A percentile compares a stretch with the other conserved stretches of the same genome.
These are phyloP conservation scores for Drosophila miranda DNA, from an alignment of 1,140 invertebrate species.

Conservation along the genomic window DNA sequence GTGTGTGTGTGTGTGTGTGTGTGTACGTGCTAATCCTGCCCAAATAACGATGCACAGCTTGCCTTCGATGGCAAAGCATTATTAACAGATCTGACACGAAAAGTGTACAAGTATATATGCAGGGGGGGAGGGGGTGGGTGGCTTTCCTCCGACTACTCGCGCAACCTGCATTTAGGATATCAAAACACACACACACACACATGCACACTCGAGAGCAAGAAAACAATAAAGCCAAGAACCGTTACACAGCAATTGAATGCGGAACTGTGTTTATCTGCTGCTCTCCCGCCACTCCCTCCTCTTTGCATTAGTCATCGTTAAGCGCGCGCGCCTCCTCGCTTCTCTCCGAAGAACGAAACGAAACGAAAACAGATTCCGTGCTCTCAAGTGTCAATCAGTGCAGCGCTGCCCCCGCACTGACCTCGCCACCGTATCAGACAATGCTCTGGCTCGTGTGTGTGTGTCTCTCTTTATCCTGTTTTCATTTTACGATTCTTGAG, in stretches of 20 bases:
- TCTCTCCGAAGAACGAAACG: slow-evolving; percentile 8
- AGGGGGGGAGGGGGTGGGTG: no score
- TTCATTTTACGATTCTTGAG: slow-evolving; percentile 17
- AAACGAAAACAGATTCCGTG: slow-evolving; percentile 28
- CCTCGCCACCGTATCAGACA: not conserved
- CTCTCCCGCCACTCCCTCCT: no score
- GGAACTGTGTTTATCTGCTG: slow-evolving; percentile 14
- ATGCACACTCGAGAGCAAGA: not conserved
- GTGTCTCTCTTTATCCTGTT: slow-evolving; percentile 20
- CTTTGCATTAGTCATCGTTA: slow-evolving; percentile 50
- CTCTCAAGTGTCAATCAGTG: slow-evolving; percentile 65
- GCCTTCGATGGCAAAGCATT: no score
- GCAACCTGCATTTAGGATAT: no score
- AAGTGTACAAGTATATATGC: no score
- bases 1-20: not conserved
- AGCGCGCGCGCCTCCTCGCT: slow-evolving; percentile 11
- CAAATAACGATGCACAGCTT: no score
- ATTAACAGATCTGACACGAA: no score
- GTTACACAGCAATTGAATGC: slow-evolving; percentile 20
- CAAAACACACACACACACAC: no score
- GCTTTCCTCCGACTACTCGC: no score
- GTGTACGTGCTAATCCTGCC: not conserved
- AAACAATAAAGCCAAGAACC: not conserved
- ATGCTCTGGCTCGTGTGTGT: slow-evolving; percentile 7
- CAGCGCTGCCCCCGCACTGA: slow-evolving; percentile 18